Conservation (phyloP, 2,888 invertebrate genomes). For the Pantelozetes paolii region DNA sequence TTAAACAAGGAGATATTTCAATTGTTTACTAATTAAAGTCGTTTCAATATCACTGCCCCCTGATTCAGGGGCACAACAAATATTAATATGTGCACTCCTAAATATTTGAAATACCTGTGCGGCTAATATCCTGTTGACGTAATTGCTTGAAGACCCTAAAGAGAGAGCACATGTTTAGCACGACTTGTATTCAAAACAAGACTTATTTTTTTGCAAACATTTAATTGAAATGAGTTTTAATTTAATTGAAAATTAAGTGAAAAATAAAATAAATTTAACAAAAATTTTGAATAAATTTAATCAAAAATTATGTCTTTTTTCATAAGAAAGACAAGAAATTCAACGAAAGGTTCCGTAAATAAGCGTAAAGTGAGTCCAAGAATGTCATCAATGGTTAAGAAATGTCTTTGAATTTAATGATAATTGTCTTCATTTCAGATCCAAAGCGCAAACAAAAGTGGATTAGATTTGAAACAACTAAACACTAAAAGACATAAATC, state of each 20-base stretch:
- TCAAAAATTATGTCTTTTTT: conserved; percentile 38
- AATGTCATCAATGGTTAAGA: background rate
- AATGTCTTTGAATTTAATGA: background rate
- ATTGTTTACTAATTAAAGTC: too few relatives aligned
- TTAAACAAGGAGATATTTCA: too few relatives aligned
- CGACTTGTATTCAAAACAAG: background rate
- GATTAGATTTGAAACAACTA: background rate
- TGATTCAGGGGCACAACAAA: too few relatives aligned
- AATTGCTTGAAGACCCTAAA: background rate
- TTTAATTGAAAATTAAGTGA: background rate
- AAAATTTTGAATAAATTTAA: background rate
- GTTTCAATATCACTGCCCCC: too few relatives aligned
- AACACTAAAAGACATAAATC: background rate
- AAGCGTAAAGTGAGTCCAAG: conserved; percentile 1
- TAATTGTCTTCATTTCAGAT: background rate
- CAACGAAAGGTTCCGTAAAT: conserved; percentile 1
- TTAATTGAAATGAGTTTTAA: background rate
- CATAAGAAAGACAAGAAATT: conserved; percentile 25
- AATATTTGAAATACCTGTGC: too few relatives aligned
- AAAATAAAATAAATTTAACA: background rate
- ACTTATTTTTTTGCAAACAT: background rate
- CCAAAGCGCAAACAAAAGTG: background rate
- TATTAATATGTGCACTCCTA: too few relatives aligned
- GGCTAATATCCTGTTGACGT: too few relatives aligned
- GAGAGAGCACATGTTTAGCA: conserved; percentile 22